Evolutionary conservation across 1,140 invertebrate species (phyloP), one percentile per base, ranked within the genome.

Genomic region (Drosophila nigromelanica): DNA sequence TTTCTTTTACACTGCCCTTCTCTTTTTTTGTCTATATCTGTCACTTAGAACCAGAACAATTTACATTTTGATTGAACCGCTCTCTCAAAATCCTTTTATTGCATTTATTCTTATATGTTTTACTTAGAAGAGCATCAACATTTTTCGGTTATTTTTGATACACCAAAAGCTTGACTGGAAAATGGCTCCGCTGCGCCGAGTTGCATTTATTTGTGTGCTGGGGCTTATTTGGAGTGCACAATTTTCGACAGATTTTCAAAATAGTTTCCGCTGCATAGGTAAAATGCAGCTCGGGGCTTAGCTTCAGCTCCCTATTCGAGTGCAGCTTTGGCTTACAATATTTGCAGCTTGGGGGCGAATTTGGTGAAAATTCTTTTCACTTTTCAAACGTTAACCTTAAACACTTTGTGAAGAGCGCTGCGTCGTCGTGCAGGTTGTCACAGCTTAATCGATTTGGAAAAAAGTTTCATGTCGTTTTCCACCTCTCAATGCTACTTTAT

Each of bases 401-500:
- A 76, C 62, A 69, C 60, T 64, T 64, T 76, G 30, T 63, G 61
- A 85, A 64, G 80, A 69, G 50, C 64, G 55, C 14, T n/a, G 39
- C 7, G 27, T 54, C 14, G 67, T 30, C 35, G 68, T 61, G 63
- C 24, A 71, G 73, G 73, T 86, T 86, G 81, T 86, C 81, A 77
- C 82, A 86, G 81, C 81, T 87, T 86, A 86, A 86, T 86, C 81
- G 81, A 86, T 86, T 86, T 81, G 78, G 74, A 80, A 78, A 51
- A 24, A 86, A 80, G 73, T 85, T 86, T 73, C 78, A 69, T 86
- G 81, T 81, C 72, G 74, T 60, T 67, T 67, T 68, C 77, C 51
- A 73, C 82, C 82, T 70, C 63, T 74, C 61, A 71, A 75, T 83
- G 72, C 67, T 75, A 83, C 68, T 72, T 85, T 85, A 79, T 83